These are phyloP conservation scores for Steatocranus sp. DNA, from an alignment of 2,797 vertebrate species.

Conservation along the genomic window DNA sequence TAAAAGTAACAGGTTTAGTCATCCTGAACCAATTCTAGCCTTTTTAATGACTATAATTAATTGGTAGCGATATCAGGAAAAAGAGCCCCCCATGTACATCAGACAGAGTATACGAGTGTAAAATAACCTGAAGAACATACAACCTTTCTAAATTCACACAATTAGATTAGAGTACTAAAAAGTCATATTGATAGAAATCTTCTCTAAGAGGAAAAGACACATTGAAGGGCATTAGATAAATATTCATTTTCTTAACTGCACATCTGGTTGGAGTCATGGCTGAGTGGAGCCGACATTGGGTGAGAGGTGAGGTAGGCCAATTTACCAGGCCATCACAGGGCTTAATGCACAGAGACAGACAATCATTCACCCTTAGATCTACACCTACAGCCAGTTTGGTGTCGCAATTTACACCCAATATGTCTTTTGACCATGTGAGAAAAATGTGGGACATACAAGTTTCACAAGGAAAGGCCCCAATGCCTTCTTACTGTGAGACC, in stretches of 20 bases:
- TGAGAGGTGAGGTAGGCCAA: not conserved
- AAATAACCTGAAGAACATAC: not conserved
- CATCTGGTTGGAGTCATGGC: not conserved
- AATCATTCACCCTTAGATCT: not conserved
- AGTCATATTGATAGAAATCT: not conserved
- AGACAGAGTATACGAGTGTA: not conserved
- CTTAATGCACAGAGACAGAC: not conserved
- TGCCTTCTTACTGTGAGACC: not conserved
- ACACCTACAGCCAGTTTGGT: not conserved
- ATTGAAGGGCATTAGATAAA: not conserved
- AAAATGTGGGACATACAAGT: not conserved
- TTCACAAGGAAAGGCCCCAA: not conserved
- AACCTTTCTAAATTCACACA: not conserved
- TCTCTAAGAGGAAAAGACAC: not conserved
- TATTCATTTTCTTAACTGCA: not conserved
- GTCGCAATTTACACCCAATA: accelerated
- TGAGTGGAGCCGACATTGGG: not conserved
- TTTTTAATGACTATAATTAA: not conserved
- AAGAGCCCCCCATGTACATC: not conserved
- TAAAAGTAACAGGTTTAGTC: not conserved
- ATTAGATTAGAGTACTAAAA: not conserved
- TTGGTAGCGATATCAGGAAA: not conserved
- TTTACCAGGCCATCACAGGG: not conserved
- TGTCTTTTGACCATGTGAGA: not conserved
- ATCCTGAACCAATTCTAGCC: not conserved